Conservation (phyloP, 2,888 invertebrate species). For the Troides aeacus region DNA sequence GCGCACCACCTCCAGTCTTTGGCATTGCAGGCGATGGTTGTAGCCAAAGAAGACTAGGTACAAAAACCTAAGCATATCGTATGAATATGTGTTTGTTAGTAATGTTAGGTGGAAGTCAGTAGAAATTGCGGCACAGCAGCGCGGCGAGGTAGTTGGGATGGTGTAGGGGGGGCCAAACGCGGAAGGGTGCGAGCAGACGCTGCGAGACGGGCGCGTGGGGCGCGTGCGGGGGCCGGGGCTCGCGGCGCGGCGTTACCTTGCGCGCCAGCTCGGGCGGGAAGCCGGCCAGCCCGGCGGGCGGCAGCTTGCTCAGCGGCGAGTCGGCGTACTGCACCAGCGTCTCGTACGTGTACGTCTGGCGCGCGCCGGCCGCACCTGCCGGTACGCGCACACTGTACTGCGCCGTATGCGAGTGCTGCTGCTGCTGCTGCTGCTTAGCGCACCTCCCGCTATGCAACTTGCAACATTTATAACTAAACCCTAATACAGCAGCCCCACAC, state of each 20-base stretch:
- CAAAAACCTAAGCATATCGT: background rate
- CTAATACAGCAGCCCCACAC: no score
- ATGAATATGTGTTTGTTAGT: background rate
- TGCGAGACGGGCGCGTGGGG: slow-evolving; percentile 39
- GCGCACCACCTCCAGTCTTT: no score
- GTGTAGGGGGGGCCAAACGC: slow-evolving; percentile 54
- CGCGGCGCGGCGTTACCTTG: slow-evolving; percentile 67
- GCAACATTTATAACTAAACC: no score
- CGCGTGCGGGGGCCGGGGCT: slow-evolving; percentile 42
- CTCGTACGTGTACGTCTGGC: slow-evolving; percentile 76
- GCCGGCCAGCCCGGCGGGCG: slow-evolving; percentile 69
- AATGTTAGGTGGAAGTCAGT: slow-evolving; percentile 41
- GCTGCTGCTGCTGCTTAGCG: no score
- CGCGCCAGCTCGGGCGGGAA: slow-evolving; percentile 77
- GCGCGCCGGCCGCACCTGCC: slow-evolving; percentile 52
- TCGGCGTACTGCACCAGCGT: slow-evolving; percentile 78
- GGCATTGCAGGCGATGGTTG: no score
- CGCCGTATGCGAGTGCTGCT: background rate
- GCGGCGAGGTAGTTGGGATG: slow-evolving; percentile 73
- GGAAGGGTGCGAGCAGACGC: slow-evolving; percentile 47
- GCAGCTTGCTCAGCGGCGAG: slow-evolving; percentile 78
- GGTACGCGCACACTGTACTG: slow-evolving; percentile 8
- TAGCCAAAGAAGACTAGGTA: background rate
- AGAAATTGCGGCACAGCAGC: slow-evolving; percentile 73
- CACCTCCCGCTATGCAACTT: no score